Conservation (phyloP, 2,888 invertebrate genomes). For the Furcula furcula region DNA sequence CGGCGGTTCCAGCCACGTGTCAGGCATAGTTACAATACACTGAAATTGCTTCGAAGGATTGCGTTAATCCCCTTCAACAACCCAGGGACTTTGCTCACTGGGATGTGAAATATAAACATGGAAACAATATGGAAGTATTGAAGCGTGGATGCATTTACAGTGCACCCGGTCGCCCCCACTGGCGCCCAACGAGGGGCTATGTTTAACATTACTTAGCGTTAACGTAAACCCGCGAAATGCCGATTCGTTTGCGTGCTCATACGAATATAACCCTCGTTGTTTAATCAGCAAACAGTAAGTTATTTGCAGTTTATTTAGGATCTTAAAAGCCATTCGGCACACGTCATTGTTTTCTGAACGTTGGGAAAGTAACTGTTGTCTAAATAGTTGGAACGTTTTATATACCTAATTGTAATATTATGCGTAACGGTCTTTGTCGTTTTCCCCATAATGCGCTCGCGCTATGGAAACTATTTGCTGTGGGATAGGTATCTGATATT, state of each 20-base stretch:
- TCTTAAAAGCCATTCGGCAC: slow-evolving; percentile 6
- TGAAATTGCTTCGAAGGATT: slow-evolving; percentile 4
- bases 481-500: slow-evolving; percentile 35
- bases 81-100: slow-evolving; percentile 34
- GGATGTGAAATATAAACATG: slow-evolving; percentile 54
- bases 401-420: slow-evolving; percentile 48
- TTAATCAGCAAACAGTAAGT: slow-evolving; percentile 31
- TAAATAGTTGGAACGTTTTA: slow-evolving; percentile 38
- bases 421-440: slow-evolving; percentile 55
- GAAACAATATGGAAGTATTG: slow-evolving; percentile 38
- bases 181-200: slow-evolving; percentile 38
- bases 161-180: slow-evolving; percentile 28
- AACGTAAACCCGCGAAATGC: slow-evolving; percentile 39
- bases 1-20: slow-evolving; percentile 27
- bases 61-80: slow-evolving; percentile 9
- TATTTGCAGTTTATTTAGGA: slow-evolving; percentile 43
- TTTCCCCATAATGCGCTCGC: slow-evolving; percentile 40
- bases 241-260: slow-evolving; percentile 36
- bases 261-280: slow-evolving; percentile 31
- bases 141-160: slow-evolving; percentile 30
- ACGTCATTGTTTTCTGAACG: slow-evolving; percentile 43
- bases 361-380: slow-evolving; percentile 42
- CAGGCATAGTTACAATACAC: slow-evolving; percentile 17
- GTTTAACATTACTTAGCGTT: slow-evolving; percentile 39
- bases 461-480: slow-evolving; percentile 17